Percentiles rank a stretch among this genome's conserved stretches.
These are phyloP conservation scores for Batillaria attramentaria DNA, from an alignment of 1,140 invertebrate species.

Conservation along the genomic window DNA sequence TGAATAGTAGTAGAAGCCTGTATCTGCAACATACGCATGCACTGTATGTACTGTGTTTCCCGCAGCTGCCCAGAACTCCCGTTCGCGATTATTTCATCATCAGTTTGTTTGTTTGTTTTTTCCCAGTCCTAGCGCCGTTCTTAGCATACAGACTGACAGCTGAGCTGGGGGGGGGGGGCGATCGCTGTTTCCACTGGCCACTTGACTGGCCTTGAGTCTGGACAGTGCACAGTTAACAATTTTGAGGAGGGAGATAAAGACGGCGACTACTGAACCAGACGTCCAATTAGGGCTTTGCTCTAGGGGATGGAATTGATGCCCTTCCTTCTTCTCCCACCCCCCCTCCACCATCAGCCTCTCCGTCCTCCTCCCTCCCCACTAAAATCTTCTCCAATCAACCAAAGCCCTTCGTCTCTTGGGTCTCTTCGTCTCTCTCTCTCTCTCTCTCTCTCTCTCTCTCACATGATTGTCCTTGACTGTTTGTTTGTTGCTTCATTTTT, in stretches of 20 bases:
- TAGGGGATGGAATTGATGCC: background rate
- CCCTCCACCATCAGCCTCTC: background rate
- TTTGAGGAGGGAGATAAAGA: background rate
- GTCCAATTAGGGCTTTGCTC: background rate
- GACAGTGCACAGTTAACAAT: background rate
- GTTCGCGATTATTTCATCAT: too few relatives aligned
- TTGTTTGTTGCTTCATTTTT: background rate
- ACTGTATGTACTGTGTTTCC: background rate
- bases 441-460: conserved; percentile 26
- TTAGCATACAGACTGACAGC: too few relatives aligned
- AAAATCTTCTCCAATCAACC: background rate
- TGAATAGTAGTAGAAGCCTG: background rate
- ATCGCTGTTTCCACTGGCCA: background rate
- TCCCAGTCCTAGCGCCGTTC: too few relatives aligned
- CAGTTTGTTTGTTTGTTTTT: too few relatives aligned
- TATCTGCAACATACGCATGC: background rate
- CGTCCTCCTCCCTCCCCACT: background rate
- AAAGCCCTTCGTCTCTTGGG: conserved; percentile 19
- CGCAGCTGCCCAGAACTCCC: too few relatives aligned
- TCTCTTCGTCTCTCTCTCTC: conserved; percentile 12
- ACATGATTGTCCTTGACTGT: background rate
- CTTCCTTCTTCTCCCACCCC: background rate
- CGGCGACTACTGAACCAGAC: background rate
- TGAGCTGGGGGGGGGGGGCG: too few relatives aligned
- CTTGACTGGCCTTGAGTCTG: background rate